Percentiles rank a stretch among this genome's conserved stretches.
Evolutionary conservation across 2,113 vertebrate genomes (phyloP).

Genomic region (Benitochromis conjunctus): DNA sequence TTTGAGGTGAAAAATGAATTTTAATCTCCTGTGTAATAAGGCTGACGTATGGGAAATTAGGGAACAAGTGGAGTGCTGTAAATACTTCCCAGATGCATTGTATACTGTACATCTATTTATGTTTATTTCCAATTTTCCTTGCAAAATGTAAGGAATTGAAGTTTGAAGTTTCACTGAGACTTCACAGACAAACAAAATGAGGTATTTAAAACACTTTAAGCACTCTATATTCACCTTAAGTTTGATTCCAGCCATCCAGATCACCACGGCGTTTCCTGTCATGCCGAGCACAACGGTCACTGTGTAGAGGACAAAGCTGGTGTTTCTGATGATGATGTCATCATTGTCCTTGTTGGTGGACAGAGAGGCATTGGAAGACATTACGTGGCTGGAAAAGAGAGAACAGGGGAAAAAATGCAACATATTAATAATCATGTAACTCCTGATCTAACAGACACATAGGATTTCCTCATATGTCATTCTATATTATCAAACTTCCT

Average conservation of each 20-base stretch:
- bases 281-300: conserved; percentile 70
- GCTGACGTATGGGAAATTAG: rapidly evolving
- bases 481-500: neutral
- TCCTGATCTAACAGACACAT: neutral
- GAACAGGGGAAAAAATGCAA: neutral
- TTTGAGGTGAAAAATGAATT: neutral
- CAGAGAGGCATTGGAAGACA: neutral
- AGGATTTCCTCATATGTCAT: neutral
- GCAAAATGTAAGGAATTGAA: neutral
- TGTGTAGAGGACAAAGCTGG: conserved; percentile 63
- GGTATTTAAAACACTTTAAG: neutral
- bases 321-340: conserved; percentile 33
- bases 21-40: neutral
- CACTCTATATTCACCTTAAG: conserved; percentile 37
- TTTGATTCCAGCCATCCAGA: conserved; percentile 72
- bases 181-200: neutral
- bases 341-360: neutral
- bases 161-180: neutral
- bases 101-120: neutral
- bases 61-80: rapidly evolving
- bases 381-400: neutral
- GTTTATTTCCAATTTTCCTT: too few relatives aligned
- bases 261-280: conserved; percentile 66
- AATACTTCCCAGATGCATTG: neutral
- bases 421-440: neutral